Evolutionary conservation across 2,797 vertebrate genomes (phyloP), one percentile per base, ranked within the genome.

Genomic region (Cyprinodon diabolis): DNA sequence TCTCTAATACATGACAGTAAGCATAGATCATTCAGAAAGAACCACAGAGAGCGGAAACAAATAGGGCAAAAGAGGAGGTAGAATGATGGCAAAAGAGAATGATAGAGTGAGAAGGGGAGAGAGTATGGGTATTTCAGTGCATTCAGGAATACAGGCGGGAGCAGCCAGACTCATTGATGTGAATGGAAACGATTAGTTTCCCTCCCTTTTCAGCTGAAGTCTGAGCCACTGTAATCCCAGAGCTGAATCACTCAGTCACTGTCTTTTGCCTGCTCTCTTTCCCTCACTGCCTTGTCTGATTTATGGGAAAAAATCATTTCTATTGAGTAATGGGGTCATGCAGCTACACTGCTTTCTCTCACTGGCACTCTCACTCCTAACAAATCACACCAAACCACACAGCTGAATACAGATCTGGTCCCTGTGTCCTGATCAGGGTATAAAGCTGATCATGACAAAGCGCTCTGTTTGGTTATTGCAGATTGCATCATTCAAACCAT

Each of bases 231-330:
- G 83, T 81, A 78, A 85, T 89, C 89, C 77, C 83, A 79, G 74
- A 69, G 78, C 85, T 85, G 83, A 87, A 87, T 84, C 90, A 75
- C 85, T 91, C 80, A 10, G 69, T 86, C 80, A 84, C 87, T 84
- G 84, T 88, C 87, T 84, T 82, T 75, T 63, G 69, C 25, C 73
- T 70, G 6, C 45, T 62, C 82, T 81, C 84, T 79, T 73, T 84
- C 70, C 66, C 69, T 75, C 17, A n/a, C 79, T 78, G 84, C 83
- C 76, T 78, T n/a, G 45, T 73, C 81, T 91, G 89, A 93, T 92
- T 91, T 90, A 92, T 91, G 85, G 82, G 79, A 55, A 76, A 76
- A 89, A 90, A 90, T 92, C 88, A 84, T 92, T 87, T 91, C 75
- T 89, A 92, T 90, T 88, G 89, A 92, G 87, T 75, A 79, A 92